Evolutionary conservation across 2,888 invertebrate genomes (phyloP).

Genomic region (Macroteleia sp.): DNA sequence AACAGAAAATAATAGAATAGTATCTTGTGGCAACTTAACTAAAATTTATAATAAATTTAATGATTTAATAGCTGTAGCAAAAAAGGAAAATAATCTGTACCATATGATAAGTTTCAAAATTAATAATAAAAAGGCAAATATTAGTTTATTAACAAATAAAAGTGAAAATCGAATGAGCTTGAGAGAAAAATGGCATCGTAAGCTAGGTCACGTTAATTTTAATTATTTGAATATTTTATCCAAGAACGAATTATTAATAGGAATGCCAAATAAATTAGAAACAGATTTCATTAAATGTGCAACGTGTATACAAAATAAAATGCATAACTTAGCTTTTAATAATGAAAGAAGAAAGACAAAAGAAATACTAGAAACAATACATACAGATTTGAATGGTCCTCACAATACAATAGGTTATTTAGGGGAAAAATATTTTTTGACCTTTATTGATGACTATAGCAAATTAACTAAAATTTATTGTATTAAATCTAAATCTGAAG

Average conservation of each 20-base stretch:
- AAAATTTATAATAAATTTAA: too few relatives aligned
- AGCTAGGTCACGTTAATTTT: background rate
- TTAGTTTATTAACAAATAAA: too few relatives aligned
- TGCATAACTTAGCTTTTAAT: background rate
- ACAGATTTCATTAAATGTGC: background rate
- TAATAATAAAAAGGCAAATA: too few relatives aligned
- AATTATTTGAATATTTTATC: background rate
- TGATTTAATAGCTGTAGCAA: too few relatives aligned
- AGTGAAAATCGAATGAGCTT: too few relatives aligned
- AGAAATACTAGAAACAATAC: background rate
- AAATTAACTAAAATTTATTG: background rate
- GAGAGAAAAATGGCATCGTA: too few relatives aligned
- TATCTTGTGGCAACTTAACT: too few relatives aligned
- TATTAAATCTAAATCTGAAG: background rate
- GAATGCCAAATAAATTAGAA: background rate
- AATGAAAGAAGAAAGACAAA: background rate
- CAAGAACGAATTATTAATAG: background rate
- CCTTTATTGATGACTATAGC: background rate
- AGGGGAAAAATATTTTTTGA: background rate
- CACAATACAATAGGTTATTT: background rate
- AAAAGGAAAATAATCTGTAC: too few relatives aligned
- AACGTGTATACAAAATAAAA: conserved; percentile 1
- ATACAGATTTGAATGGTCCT: background rate
- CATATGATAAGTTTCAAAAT: too few relatives aligned
- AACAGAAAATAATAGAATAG: too few relatives aligned